Base-by-base conservation (phyloP, 2,113 vertebrate species). In the Cyphomyrus plagiostoma region DNA sequence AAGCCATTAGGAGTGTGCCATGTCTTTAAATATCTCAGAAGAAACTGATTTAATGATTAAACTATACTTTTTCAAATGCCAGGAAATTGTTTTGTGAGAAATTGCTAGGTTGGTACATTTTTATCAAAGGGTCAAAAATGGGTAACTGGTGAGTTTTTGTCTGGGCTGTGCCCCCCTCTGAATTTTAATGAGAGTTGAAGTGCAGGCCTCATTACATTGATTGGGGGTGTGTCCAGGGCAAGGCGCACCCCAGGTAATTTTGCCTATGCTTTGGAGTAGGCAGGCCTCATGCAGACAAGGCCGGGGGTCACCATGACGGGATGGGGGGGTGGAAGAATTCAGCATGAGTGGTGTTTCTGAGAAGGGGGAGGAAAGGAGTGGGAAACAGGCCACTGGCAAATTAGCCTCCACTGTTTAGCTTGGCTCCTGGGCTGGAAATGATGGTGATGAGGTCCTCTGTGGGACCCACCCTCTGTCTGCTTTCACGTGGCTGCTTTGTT, bases 351-450 rank as follows among this genome's bases (percentile, higher is more conserved):
- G 92, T 92, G 91, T 93, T 95, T 96, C 95, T 94, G 95, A 95
- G 95, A 96, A 96, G 95, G 95, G 96, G 95, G 92, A 92, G 91
- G 94, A 95, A 96, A 94, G 93, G 93, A 96, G 93, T 95, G 96
- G 96, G 95, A 96, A 97, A 48, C 97, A 96, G 94, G 95, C 96
- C 97, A 97, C 97, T 97, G 97, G 96, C 95, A 96, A 98, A 97
- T 97, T 96, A 96, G 95, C 95, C 91, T 95, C 95, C 93, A 94
- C 95, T 97, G 94, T 97, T 97, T 97, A 95, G 95, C 95, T 98
- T 97, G 96, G 96, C 96, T 95, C 96, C 96, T 95, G 94, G 93
- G 94, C 93, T 96, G 95, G 95, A 97, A 97, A 96, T 96, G 94
- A 95, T 95, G 92, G 96, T 97, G 97, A 97, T 96, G 95, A 95